A percentile compares a stretch with the other conserved stretches of the same genome.
These are phyloP conservation scores for Labeo calbasu DNA, from an alignment of 2,797 vertebrate genomes.

Conservation along the genomic window DNA sequence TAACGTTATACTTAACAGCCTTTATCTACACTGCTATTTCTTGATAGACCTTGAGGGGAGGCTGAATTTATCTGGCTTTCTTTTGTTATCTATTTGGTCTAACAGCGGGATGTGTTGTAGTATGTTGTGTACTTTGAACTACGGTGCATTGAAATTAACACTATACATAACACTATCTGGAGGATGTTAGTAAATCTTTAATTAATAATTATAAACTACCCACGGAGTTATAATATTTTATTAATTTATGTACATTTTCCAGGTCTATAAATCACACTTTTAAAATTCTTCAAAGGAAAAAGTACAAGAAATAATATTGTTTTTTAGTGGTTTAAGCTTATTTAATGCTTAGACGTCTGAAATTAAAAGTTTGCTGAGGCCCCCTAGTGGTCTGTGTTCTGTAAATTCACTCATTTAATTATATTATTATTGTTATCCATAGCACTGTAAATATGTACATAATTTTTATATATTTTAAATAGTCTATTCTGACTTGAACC, in stretches of 20 bases:
- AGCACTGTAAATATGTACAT: no score
- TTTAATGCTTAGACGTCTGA: not conserved
- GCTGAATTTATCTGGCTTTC: not conserved
- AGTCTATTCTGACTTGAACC: no score
- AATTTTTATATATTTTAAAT: no score
- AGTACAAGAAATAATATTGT: no score
- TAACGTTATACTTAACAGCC: not conserved
- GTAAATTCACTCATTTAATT: not conserved
- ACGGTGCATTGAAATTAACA: not conserved
- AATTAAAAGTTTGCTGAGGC: not conserved
- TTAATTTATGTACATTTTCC: not conserved
- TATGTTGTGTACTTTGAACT: not conserved
- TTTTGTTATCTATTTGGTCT: not conserved
- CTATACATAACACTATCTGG: not conserved
- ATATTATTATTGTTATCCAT: not conserved
- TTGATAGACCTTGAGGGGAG: not conserved
- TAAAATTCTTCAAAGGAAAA: not conserved
- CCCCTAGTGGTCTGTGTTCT: not conserved
- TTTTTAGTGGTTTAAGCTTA: no score
- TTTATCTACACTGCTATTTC: not conserved
- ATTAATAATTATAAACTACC: not conserved
- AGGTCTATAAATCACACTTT: not conserved
- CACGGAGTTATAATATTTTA: not conserved
- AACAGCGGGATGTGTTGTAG: no score
- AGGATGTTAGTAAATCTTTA: not conserved